These are phyloP conservation scores for Dryobota labecula DNA, from an alignment of 2,888 invertebrate species.

Conservation along the genomic window DNA sequence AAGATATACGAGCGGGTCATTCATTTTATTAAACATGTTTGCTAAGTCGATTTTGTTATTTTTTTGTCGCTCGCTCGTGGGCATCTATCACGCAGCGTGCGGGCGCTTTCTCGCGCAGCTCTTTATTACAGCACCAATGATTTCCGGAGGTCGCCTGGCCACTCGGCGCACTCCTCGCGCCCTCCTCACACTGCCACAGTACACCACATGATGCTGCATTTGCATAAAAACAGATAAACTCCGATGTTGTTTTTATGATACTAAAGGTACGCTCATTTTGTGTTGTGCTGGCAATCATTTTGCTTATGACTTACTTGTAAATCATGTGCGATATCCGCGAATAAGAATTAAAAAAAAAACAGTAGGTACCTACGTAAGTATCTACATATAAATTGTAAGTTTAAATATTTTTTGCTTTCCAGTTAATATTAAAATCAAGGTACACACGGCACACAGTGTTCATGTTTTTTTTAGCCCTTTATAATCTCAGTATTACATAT, in stretches of 20 bases:
- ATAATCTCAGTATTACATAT: not conserved
- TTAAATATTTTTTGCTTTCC: not conserved
- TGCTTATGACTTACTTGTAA: slow-evolving; percentile 42
- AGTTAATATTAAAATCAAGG: not conserved
- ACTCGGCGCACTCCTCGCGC: slow-evolving; percentile 58
- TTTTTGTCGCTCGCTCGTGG: slow-evolving; percentile 86
- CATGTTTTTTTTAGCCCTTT: not conserved
- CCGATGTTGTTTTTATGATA: slow-evolving; percentile 56
- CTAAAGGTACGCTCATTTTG: slow-evolving; percentile 36
- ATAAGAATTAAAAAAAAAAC: slow-evolving; percentile 14
- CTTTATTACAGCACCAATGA: slow-evolving; percentile 87
- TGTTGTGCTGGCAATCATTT: slow-evolving; percentile 41
- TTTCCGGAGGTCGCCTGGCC: slow-evolving; percentile 83
- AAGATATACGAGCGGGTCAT: slow-evolving; percentile 90
- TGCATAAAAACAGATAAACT: slow-evolving; percentile 66
- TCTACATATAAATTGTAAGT: not conserved
- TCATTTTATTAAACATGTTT: slow-evolving; percentile 90
- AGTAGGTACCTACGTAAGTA: not conserved
- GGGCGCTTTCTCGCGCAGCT: slow-evolving; percentile 87
- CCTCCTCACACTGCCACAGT: slow-evolving; percentile 46
- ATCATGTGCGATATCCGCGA: slow-evolving; percentile 11
- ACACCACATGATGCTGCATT: slow-evolving; percentile 64
- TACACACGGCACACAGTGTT: not conserved
- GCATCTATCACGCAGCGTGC: slow-evolving; percentile 90
- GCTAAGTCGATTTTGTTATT: slow-evolving; percentile 90